A percentile compares a stretch with the other conserved stretches of the same genome.
phyloP scores from a whole-genome alignment of 2,888 invertebrate genomes.

The Cybosia mesomella region DNA sequence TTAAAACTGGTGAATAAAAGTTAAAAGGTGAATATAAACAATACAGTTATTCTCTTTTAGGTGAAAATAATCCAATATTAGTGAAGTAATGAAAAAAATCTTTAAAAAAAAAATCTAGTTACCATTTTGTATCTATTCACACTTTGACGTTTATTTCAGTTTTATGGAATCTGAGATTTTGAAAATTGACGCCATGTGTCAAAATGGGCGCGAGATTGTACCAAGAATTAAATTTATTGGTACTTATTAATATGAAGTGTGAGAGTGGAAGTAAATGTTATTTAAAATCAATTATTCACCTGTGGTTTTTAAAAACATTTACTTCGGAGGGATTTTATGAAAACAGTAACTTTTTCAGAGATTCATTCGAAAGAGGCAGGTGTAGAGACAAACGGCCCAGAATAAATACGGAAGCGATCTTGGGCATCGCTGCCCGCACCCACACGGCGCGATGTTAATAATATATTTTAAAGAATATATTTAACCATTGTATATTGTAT shows the following conservation, averaged over 20 bases:
- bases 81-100: too few species aligned
- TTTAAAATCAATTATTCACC: conserved; percentile 4
- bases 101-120: not conserved
- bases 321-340: conserved; percentile 24
- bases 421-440: conserved; percentile 39
- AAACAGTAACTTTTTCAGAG: conserved; percentile 43
- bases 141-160: not conserved
- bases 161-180: not conserved
- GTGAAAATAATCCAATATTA: not conserved
- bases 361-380: conserved; percentile 69
- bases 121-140: not conserved
- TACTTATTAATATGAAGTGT: conserved; percentile 1
- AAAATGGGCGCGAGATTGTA: conserved; percentile 42
- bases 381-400: conserved; percentile 66
- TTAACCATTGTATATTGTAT: conserved; percentile 77
- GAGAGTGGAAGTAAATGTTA: conserved; percentile 1
- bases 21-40: not conserved
- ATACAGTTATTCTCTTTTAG: not conserved
- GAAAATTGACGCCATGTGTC: conserved; percentile 17
- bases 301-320: conserved; percentile 10
- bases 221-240: conserved; percentile 24
- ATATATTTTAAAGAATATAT: conserved; percentile 55
- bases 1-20: not conserved
- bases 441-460: conserved; percentile 39
- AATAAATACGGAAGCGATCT: conserved; percentile 56